Evolutionary conservation across 2,113 vertebrate genomes (phyloP).

Genomic region (Toxostoma redivivum): DNA sequence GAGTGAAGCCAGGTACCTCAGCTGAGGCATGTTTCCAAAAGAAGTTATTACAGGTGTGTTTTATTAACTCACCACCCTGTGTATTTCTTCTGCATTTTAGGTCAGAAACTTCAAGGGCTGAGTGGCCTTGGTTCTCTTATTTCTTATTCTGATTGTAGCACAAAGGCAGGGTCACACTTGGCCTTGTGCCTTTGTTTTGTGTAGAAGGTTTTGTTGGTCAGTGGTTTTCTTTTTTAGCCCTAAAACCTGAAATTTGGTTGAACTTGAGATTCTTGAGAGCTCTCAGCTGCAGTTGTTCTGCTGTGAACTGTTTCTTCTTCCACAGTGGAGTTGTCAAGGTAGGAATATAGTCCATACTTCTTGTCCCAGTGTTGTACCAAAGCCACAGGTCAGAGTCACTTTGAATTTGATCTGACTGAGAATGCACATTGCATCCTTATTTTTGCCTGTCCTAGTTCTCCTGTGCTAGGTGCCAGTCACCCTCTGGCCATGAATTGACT

Average conservation of each 20-base stretch:
- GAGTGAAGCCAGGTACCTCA: conserved; percentile 31
- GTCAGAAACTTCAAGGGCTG: neutral
- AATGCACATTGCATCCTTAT: neutral
- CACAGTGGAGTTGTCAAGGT: neutral
- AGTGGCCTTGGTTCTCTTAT: neutral
- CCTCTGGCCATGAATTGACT: neutral
- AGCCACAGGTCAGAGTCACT: neutral
- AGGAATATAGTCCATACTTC: neutral
- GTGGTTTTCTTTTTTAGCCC: neutral
- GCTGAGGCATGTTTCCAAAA: conserved; percentile 12
- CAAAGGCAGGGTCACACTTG: neutral
- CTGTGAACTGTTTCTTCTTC: neutral
- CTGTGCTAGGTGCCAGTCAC: neutral
- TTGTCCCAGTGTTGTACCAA: neutral
- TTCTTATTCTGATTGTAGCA: neutral
- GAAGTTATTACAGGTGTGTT: conserved; percentile 43
- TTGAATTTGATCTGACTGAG: neutral
- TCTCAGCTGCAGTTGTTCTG: neutral
- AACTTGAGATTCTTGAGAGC: neutral
- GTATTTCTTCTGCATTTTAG: neutral
- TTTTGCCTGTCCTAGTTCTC: neutral
- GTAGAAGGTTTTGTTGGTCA: neutral
- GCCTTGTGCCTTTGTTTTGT: neutral
- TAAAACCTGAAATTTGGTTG: neutral
- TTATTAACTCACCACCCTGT: neutral